Percentiles rank a stretch among this genome's conserved stretches.
phyloP scores from a whole-genome alignment of 2,888 invertebrate genomes.

The Spisula solida region DNA sequence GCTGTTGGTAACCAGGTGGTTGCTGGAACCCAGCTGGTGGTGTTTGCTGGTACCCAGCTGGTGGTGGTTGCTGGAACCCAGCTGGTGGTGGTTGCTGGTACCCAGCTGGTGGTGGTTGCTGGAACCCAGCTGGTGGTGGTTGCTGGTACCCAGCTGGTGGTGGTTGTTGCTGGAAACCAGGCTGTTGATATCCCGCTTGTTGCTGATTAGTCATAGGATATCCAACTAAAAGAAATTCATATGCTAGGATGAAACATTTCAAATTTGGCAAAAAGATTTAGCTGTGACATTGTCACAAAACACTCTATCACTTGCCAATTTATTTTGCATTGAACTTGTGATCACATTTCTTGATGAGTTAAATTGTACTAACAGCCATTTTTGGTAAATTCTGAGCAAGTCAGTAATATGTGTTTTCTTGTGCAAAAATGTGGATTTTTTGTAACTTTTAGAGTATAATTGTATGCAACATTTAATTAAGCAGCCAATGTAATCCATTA shows the following conservation, averaged over 20 bases:
- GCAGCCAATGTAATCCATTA: background rate
- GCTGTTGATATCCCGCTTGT: slow-evolving; percentile 42
- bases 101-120: slow-evolving; percentile 32
- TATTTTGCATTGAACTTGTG: background rate
- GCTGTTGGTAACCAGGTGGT: slow-evolving; percentile 45
- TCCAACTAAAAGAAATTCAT: background rate
- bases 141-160: slow-evolving; percentile 26
- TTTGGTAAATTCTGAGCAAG: background rate
- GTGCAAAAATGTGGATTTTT: background rate
- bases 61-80: slow-evolving; percentile 24
- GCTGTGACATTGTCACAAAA: too few relatives aligned
- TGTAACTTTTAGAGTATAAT: too few relatives aligned
- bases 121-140: slow-evolving; percentile 26
- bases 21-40: slow-evolving; percentile 47
- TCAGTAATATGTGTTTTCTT: background rate
- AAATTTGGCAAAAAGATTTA: background rate
- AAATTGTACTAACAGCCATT: too few relatives aligned
- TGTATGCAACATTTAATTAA: background rate
- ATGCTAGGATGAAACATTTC: too few relatives aligned
- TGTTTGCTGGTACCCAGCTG: slow-evolving; percentile 19
- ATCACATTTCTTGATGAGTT: too few relatives aligned
- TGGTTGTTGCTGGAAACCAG: background rate
- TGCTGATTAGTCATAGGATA: slow-evolving; percentile 30
- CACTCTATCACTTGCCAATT: background rate
- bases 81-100: slow-evolving; percentile 26